Conservation (phyloP, 2,113 vertebrate species). For the Microcebus ravelobensis region DNA sequence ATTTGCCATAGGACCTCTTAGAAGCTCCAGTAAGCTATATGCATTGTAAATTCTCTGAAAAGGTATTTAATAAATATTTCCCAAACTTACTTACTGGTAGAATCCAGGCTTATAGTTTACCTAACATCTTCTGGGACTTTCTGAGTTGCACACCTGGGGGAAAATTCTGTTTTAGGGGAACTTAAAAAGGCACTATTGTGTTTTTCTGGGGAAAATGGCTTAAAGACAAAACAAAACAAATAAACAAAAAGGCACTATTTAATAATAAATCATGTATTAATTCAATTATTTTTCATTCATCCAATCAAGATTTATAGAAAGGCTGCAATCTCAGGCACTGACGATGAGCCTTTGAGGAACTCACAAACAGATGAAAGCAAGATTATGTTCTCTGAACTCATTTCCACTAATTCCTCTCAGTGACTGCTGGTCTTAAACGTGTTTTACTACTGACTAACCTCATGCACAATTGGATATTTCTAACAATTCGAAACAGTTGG, state of each 20-base stretch:
- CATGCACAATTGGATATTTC: neutral
- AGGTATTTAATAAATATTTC: neutral
- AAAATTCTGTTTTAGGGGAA: conserved; percentile 6
- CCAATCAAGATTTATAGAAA: neutral
- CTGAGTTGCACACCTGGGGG: neutral
- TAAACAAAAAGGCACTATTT: neutral
- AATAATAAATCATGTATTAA: neutral
- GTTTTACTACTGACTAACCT: neutral
- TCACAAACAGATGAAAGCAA: neutral
- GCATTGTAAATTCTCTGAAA: neutral
- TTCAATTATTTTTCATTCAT: conserved; percentile 1
- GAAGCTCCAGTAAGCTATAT: neutral
- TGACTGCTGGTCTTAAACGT: neutral
- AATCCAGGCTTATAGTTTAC: neutral
- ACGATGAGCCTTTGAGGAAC: neutral
- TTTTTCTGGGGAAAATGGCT: too few relatives aligned
- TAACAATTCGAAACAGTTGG: neutral
- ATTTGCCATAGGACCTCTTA: neutral
- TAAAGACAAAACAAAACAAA: too few relatives aligned
- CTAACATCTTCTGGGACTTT: neutral
- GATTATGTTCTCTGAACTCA: neutral
- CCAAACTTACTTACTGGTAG: neutral
- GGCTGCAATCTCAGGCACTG: neutral
- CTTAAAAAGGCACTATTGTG: neutral
- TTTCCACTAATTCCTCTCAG: neutral